Conservation (phyloP, 2,888 invertebrate species). For the Phrixothrix hirtus region DNA sequence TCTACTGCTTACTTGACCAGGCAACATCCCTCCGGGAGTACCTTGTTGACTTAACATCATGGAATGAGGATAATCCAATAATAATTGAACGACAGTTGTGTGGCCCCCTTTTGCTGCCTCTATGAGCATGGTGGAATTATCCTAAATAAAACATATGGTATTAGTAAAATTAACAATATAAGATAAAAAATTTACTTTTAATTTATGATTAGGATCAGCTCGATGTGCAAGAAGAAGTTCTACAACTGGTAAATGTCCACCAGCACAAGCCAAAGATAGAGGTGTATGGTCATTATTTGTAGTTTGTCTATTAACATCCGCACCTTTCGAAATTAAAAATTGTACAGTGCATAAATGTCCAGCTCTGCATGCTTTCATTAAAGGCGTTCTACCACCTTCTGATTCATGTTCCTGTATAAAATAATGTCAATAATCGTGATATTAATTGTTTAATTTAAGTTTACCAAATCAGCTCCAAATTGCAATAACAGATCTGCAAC, state of each 20-base stretch:
- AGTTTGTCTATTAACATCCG: slow-evolving; percentile 85
- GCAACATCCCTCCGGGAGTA: slow-evolving; percentile 49
- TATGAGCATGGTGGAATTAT: slow-evolving; percentile 97
- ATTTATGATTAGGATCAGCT: slow-evolving; percentile 94
- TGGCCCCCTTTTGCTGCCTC: slow-evolving; percentile 99
- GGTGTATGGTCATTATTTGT: slow-evolving; percentile 97
- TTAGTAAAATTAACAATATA: slow-evolving; percentile 2
- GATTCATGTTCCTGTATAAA: slow-evolving; percentile 84
- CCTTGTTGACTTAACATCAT: slow-evolving; percentile 67
- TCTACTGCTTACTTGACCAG: slow-evolving; percentile 50
- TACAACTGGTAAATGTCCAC: slow-evolving; percentile 92
- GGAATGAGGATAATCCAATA: slow-evolving; percentile 92
- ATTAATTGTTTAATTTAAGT: too few species aligned
- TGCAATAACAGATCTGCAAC: slow-evolving; percentile 91
- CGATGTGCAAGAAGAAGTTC: slow-evolving; percentile 88
- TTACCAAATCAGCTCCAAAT: slow-evolving; percentile 83
- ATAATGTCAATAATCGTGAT: too few species aligned
- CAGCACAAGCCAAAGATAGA: slow-evolving; percentile 93
- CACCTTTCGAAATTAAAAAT: slow-evolving; percentile 87
- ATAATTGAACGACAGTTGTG: slow-evolving; percentile 89
- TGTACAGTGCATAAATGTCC: slow-evolving; percentile 96
- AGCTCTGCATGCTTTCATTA: slow-evolving; percentile 98
- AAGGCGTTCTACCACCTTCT: slow-evolving; percentile 94
- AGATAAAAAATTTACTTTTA: slow-evolving; percentile 67
- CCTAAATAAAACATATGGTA: slow-evolving; percentile 57